These are phyloP conservation scores for Cynoglossus semilaevis DNA, from an alignment of 2,113 vertebrate species.

Conservation along the genomic window DNA sequence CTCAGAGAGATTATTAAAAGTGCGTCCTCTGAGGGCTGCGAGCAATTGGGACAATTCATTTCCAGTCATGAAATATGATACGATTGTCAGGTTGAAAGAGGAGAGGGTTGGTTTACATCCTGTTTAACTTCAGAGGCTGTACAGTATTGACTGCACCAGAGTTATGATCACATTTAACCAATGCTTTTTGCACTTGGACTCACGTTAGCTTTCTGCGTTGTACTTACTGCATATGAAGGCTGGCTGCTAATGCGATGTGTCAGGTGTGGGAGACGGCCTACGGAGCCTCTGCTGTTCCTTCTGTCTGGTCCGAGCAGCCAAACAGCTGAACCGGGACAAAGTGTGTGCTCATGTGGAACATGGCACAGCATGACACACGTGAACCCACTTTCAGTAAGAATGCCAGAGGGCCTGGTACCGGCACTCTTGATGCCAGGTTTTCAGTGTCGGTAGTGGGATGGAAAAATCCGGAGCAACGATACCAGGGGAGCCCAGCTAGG, in stretches of 20 bases:
- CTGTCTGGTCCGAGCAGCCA: neutral
- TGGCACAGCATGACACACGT: neutral
- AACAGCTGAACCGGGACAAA: constrained; percentile 22
- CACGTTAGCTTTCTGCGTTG: neutral
- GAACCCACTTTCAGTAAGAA: constrained; percentile 26
- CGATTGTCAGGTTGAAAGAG: constrained; percentile 43
- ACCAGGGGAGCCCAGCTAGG: constrained; percentile 48
- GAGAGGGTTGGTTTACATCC: constrained; percentile 57
- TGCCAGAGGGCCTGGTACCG: constrained; percentile 20
- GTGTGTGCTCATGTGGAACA: neutral
- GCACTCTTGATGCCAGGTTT: constrained; percentile 24
- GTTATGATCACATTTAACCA: constrained; percentile 23
- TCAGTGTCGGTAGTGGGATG: constrained; percentile 34
- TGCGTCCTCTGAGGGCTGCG: constrained; percentile 21
- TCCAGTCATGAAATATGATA: constrained; percentile 42
- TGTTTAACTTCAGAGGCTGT: constrained; percentile 34
- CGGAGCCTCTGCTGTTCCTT: neutral
- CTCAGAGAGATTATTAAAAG: constrained; percentile 19
- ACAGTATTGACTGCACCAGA: constrained; percentile 35
- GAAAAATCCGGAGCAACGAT: constrained; percentile 58
- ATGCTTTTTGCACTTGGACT: neutral
- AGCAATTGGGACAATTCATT: constrained; percentile 19
- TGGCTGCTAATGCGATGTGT: constrained; percentile 1
- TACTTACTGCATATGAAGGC: neutral
- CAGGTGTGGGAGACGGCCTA: neutral